Evolutionary conservation across 1,140 invertebrate species (phyloP), one percentile per base, ranked within the genome.

Genomic region (Monomorium pharaonis): DNA sequence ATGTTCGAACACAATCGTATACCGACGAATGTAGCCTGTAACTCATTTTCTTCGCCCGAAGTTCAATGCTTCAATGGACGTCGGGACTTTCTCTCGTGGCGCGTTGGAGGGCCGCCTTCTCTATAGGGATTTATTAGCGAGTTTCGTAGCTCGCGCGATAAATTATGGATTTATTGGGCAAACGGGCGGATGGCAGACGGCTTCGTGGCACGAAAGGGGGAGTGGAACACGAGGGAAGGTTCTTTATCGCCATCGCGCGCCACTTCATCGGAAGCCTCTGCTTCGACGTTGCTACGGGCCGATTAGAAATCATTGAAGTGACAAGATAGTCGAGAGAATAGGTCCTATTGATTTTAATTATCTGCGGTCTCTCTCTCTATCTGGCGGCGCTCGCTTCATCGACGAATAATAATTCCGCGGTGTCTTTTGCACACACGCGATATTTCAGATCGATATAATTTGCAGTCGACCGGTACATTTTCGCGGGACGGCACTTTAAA

Each of bases 141-240:
- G 65, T 87, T 88, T 91, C 70, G 60, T 77, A 49, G 62, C 84
- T 88, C 70, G 21, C 33, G 33, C 80, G 72, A 87, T 92, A 91
- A 92, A 92, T 92, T 88, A 91, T 56, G 62, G 60, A 83, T 67
- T 65, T 84, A 87, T 90, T 90, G 75, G 47, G 69, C 63, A 89
- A 88, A 54, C 33, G n/a, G 14, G 24, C 37, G 65, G 49, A 58
- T 47, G 16, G 51, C 27, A 69, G 74, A 65, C 33, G 69, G 51
- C 24, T 54, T 18, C 44, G 67, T 44, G 62, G 37, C 63, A 62
- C 42, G 30, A 62, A 70, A 83, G 27, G 18, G 37, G 27, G 30
- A 75, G 58, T 33, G 69, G 62, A 69, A 42, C 56, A 49, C 37
- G 58, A 70, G 67, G 21, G 47, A 30, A 42, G n/a, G 84, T 74